These are phyloP conservation scores for Caenorhabditis brenneri DNA, from an alignment of 1,140 invertebrate species.

Conservation along the genomic window DNA sequence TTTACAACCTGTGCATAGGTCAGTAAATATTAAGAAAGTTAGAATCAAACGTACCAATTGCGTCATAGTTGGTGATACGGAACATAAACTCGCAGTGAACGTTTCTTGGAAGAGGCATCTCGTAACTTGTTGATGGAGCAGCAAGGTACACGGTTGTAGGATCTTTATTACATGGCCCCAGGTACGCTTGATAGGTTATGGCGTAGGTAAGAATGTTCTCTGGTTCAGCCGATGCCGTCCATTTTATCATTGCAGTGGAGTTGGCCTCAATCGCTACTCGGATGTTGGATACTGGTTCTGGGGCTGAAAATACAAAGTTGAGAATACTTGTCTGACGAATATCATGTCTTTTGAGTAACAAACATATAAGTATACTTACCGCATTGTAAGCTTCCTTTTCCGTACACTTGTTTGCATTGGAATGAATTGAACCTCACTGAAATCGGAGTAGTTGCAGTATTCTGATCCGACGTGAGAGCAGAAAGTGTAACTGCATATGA, in stretches of 20 bases:
- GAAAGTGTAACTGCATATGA: slow-evolving; percentile 44
- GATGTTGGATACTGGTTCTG: slow-evolving; percentile 51
- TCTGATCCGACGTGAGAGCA: slow-evolving; percentile 33
- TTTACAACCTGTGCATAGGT: slow-evolving; percentile 31
- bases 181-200: slow-evolving; percentile 36
- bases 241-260: slow-evolving; percentile 44
- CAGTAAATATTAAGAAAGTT: slow-evolving; percentile 15
- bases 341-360: neutral
- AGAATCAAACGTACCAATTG: neutral
- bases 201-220: slow-evolving; percentile 48
- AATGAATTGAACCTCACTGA: slow-evolving; percentile 36
- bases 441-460: slow-evolving; percentile 12
- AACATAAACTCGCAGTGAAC: slow-evolving; percentile 33
- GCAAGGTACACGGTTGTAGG: slow-evolving; percentile 10
- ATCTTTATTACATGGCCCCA: slow-evolving; percentile 27
- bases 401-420: slow-evolving; percentile 50
- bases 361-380: neutral
- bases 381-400: slow-evolving; percentile 50
- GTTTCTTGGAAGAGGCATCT: slow-evolving; percentile 2
- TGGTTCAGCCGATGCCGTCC: slow-evolving; percentile 50
- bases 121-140: slow-evolving; percentile 34
- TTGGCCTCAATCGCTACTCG: slow-evolving; percentile 42
- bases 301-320: slow-evolving; percentile 29
- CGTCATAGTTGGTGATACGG: slow-evolving; percentile 42
- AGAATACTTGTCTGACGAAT: too few relatives aligned